These are phyloP conservation scores for Platynereis dumerilii DNA, from an alignment of 2,888 invertebrate genomes.

Conservation along the genomic window DNA sequence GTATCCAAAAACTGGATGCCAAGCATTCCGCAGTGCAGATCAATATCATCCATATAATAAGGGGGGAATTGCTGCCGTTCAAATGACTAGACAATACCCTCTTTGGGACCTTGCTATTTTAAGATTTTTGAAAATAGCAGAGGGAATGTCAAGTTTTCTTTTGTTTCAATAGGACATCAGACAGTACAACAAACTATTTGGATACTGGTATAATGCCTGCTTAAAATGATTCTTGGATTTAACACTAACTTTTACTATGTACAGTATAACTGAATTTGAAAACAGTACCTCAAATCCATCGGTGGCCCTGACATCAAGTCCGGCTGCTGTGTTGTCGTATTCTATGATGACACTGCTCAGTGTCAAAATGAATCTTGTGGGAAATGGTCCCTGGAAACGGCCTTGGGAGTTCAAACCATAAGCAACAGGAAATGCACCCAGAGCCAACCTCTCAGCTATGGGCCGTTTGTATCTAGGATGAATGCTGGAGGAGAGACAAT, in stretches of 20 bases:
- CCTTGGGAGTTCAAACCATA: slow-evolving; percentile 38
- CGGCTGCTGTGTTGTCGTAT: slow-evolving; percentile 35
- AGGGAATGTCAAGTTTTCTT: too few relatives aligned
- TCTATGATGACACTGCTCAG: slow-evolving; percentile 19
- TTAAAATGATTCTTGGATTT: too few relatives aligned
- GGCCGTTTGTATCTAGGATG: slow-evolving; percentile 52
- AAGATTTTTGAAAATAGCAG: too few relatives aligned
- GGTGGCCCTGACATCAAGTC: slow-evolving; percentile 28
- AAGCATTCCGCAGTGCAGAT: too few relatives aligned
- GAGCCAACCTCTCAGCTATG: slow-evolving; percentile 45
- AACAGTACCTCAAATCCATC: slow-evolving; percentile 41
- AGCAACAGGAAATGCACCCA: slow-evolving; percentile 46
- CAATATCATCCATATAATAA: too few relatives aligned
- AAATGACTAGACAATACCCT: too few relatives aligned
- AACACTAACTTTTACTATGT: too few relatives aligned
- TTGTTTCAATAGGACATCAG: too few relatives aligned
- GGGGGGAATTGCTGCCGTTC: not conserved
- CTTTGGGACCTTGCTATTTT: too few relatives aligned
- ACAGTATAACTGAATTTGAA: not conserved
- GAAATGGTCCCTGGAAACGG: slow-evolving; percentile 46
- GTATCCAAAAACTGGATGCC: too few relatives aligned
- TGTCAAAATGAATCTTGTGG: slow-evolving; percentile 27
- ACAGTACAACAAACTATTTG: too few relatives aligned
- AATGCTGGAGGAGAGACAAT: slow-evolving; percentile 35
- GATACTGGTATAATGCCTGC: too few relatives aligned